A percentile compares a stretch with the other conserved stretches of the same genome.
Conservation (phyloP, 92 coral and sea anemone genomes). For the Meandrina meandrites region DNA sequence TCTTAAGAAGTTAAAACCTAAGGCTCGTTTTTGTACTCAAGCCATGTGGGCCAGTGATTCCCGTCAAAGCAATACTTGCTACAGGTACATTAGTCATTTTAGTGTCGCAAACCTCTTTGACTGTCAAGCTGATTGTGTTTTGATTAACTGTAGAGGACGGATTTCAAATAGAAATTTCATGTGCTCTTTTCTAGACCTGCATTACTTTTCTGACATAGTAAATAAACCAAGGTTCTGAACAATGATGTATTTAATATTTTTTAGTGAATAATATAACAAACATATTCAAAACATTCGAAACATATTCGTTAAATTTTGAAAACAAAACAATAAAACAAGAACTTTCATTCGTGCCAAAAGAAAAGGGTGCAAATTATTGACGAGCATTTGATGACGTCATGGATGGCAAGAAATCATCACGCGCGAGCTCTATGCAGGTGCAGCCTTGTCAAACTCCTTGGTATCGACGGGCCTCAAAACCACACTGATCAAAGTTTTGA, state of each 20-base stretch:
- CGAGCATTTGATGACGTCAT: not conserved
- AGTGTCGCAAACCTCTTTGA: not conserved
- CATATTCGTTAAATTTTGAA: not conserved
- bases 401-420: not conserved
- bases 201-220: not conserved
- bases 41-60: not conserved
- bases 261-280: too few species aligned
- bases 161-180: not conserved
- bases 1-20: not conserved
- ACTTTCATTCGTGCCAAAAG: not conserved
- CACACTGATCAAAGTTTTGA: not conserved
- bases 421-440: not conserved
- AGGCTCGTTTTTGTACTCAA: not conserved
- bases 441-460: not conserved
- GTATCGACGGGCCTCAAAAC: not conserved
- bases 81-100: not conserved
- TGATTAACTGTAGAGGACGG: not conserved
- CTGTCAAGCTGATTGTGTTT: not conserved
- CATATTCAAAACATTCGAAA: too few species aligned
- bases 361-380: not conserved
- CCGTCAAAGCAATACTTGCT: not conserved
- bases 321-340: not conserved
- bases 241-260: too few species aligned
- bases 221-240: not conserved
- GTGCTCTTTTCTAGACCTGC: not conserved